These are phyloP conservation scores for Metopia argyrocephala DNA, from an alignment of 2,888 invertebrate genomes.

Conservation along the genomic window DNA sequence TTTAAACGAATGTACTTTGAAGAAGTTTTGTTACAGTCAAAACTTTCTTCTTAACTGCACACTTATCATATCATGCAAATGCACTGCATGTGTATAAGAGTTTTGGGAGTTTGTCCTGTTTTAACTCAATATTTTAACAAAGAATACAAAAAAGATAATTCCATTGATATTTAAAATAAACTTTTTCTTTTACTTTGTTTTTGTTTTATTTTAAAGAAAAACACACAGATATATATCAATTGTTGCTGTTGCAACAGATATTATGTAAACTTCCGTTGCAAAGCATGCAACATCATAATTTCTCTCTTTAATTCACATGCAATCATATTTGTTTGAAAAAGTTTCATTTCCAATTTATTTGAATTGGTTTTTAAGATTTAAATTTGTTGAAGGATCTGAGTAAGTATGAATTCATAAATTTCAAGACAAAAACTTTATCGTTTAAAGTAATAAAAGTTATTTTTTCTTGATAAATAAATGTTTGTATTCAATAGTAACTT, in stretches of 20 bases:
- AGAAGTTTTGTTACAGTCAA: constrained; percentile 55
- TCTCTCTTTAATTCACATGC: background rate
- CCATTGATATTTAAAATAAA: background rate
- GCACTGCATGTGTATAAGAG: background rate
- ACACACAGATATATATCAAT: too few species aligned
- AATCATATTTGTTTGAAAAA: background rate
- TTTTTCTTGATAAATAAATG: too few species aligned
- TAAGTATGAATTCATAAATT: background rate
- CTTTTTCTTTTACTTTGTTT: too few species aligned
- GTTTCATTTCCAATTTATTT: background rate
- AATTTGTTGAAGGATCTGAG: background rate
- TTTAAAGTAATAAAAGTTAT: too few species aligned
- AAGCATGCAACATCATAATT: background rate
- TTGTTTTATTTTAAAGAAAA: too few species aligned
- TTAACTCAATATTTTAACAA: background rate
- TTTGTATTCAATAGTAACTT: too few species aligned
- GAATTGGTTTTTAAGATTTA: background rate
- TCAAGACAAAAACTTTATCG: background rate
- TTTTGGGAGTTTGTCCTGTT: too few species aligned
- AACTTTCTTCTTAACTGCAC: background rate
- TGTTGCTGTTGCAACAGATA: background rate
- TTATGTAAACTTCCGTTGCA: background rate
- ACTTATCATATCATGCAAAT: background rate
- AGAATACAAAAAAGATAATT: background rate
- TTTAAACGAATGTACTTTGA: constrained; percentile 59